A percentile compares a stretch with the other conserved stretches of the same genome.
Conservation (phyloP, 2,113 vertebrate genomes). For the Hystrix cristata region DNA sequence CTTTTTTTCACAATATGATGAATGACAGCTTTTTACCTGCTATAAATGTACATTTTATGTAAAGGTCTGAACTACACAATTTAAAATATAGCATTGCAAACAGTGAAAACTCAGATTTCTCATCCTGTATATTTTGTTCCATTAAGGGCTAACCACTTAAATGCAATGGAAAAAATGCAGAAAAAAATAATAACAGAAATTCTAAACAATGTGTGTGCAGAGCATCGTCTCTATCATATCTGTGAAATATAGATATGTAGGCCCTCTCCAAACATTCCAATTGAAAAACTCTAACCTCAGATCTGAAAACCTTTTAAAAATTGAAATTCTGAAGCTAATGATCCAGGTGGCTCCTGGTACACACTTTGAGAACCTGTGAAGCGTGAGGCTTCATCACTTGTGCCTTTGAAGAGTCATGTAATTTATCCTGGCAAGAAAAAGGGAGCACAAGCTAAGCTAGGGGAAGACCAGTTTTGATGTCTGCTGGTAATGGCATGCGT, state of each 20-base stretch:
- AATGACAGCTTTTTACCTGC: neutral
- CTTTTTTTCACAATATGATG: neutral
- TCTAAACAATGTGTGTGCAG: neutral
- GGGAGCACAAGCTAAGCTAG: fast-evolving
- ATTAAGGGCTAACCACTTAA: neutral
- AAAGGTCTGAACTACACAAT: neutral
- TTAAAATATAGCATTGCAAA: neutral
- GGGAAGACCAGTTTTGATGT: neutral
- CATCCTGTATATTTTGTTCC: neutral
- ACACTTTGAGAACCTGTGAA: neutral
- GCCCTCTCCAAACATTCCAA: neutral
- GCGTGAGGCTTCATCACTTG: neutral
- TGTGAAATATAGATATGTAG: neutral
- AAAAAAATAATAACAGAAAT: neutral
- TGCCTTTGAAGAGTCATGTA: neutral
- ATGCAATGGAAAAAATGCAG: neutral
- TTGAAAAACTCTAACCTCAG: neutral
- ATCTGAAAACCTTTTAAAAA: neutral
- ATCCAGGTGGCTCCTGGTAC: neutral
- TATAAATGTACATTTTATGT: neutral
- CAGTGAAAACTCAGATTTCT: neutral
- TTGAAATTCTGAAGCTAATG: neutral
- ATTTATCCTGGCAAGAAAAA: neutral
- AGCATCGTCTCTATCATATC: neutral
- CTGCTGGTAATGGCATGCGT: neutral